phyloP scores from a whole-genome alignment of 92 coral and sea anemone genomes.

The Epizoanthus ramosus region DNA sequence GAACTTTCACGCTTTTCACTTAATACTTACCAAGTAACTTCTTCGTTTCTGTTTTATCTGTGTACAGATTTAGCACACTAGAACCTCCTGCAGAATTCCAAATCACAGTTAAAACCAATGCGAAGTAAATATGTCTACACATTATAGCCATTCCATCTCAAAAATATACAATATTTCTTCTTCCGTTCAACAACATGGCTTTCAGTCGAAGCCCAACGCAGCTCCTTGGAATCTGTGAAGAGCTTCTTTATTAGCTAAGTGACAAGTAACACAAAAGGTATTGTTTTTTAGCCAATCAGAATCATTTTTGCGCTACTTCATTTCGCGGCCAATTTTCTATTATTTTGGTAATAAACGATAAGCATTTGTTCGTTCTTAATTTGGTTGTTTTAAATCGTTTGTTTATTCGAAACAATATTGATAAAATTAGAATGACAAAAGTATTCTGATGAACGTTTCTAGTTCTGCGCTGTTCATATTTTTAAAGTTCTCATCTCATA shows the following conservation, averaged over 20 bases:
- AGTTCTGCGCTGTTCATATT: too few relatives aligned
- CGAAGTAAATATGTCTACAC: slow-evolving; percentile 18
- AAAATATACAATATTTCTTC: not conserved
- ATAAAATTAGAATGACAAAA: too few relatives aligned
- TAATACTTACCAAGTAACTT: slow-evolving; percentile 80
- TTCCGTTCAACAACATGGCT: slow-evolving; percentile 21
- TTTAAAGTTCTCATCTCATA: too few relatives aligned
- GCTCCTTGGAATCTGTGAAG: slow-evolving; percentile 27
- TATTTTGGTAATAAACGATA: too few relatives aligned
- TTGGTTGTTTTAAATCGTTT: too few relatives aligned
- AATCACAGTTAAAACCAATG: slow-evolving; percentile 10
- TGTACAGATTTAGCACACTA: slow-evolving; percentile 70
- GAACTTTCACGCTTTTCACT: not conserved
- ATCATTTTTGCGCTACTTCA: too few relatives aligned
- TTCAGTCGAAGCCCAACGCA: slow-evolving; percentile 23
- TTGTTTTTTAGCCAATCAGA: slow-evolving; percentile 76
- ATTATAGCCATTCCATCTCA: slow-evolving; percentile 22
- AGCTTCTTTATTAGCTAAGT: slow-evolving; percentile 66
- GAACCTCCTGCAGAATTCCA: slow-evolving; percentile 21
- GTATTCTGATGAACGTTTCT: too few relatives aligned
- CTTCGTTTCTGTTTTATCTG: slow-evolving; percentile 85
- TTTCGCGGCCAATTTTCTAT: too few relatives aligned
- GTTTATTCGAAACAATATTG: too few relatives aligned
- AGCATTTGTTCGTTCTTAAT: too few relatives aligned
- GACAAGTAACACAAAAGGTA: slow-evolving; percentile 50